Evolutionary conservation across 2,888 invertebrate genomes (phyloP), one percentile per base, ranked within the genome.

Genomic region (Dichetophora obliterata): DNA sequence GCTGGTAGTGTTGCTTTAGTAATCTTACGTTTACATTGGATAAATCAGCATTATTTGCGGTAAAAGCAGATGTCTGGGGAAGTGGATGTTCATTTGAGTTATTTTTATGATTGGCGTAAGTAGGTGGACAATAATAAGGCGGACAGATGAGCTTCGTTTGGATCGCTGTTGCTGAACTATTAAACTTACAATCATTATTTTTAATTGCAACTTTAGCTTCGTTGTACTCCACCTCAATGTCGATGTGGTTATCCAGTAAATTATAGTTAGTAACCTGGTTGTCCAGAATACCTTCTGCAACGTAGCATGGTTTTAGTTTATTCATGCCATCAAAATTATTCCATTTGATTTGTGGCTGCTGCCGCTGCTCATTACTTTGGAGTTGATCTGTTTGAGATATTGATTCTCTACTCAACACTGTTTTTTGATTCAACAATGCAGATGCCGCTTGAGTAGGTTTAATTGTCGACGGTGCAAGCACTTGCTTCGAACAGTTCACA

Each of bases 1-100:
- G 78, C 69, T 81, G 82, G 76, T 82, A 82, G 52, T 81, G 80
- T 72, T 82, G 78, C 71, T 82, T 82, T 68, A 82, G 75, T 70
- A 79, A 63, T 74, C 81, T 80, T 22, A 82, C 81, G 77, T 75
- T 82, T 34, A 81, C 79, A 16, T 75, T 80, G 61, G 76, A 72
- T n/a, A 70, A 48, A 24, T 34, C 74, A 37, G 11, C 48, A 11
- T 31, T 74, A 8, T 78, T 73, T 5, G 68, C 43, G 50, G 57
- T 6, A 11, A 22, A 70, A 3, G 50, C 63, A 5, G 63, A 27
- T 34, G 22, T 11, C 48, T 57, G 43, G 8, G 22, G 75, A 19
- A 57, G 52, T n/a, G 52, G 52, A 19, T 37, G 22, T 22, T 61
- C 72, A 16, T 50, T 31, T 24, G 52, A 16, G 22, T 34, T n/a